phyloP scores from a whole-genome alignment of 2,888 invertebrate genomes.

The Allacma fusca region DNA sequence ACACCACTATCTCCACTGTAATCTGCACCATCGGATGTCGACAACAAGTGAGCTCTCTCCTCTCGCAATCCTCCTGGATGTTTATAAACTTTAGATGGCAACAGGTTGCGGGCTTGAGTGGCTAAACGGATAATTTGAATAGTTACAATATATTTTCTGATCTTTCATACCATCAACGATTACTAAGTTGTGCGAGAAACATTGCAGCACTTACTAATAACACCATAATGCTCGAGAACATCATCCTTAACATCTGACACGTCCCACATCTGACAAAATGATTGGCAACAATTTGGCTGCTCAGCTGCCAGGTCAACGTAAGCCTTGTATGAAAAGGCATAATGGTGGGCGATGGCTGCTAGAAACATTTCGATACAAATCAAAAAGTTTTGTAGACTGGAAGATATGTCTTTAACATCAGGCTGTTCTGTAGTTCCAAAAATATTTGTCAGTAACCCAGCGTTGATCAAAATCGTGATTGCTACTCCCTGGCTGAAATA shows the following conservation, averaged over 20 bases:
- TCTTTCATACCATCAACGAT: no score
- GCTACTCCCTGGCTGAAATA: conserved; percentile 84
- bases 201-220: conserved; percentile 72
- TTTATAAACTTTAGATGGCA: conserved; percentile 60
- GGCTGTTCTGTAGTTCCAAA: conserved; percentile 75
- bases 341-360: conserved; percentile 94
- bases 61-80: conserved; percentile 60
- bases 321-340: conserved; percentile 92
- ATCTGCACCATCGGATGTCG: conserved; percentile 56
- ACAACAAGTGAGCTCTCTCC: conserved; percentile 59
- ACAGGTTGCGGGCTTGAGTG: conserved; percentile 52
- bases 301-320: conserved; percentile 71
- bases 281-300: conserved; percentile 73
- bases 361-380: conserved; percentile 98
- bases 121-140: conserved; percentile 26
- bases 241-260: conserved; percentile 94
- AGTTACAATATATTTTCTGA: no score
- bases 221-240: conserved; percentile 90
- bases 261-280: conserved; percentile 93
- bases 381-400: conserved; percentile 87
- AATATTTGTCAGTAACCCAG: conserved; percentile 76
- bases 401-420: conserved; percentile 77
- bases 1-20: conserved; percentile 49
- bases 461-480: conserved; percentile 85
- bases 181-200: no score